These are phyloP conservation scores for Steinernema scapterisci DNA, from an alignment of 2,888 invertebrate genomes.

Conservation along the genomic window DNA sequence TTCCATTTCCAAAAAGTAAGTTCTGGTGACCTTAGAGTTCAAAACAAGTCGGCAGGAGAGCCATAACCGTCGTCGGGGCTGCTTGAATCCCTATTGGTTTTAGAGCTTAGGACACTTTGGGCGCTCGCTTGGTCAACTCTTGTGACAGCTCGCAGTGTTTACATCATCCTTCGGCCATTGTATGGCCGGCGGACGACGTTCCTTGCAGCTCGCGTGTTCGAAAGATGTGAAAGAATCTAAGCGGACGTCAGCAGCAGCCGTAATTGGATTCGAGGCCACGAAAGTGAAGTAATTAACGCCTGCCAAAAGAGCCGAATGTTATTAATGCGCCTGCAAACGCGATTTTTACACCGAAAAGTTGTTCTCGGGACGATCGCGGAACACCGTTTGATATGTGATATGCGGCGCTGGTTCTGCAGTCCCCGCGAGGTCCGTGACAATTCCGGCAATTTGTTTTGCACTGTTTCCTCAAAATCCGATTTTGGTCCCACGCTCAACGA, in stretches of 20 bases:
- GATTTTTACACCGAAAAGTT: too few species aligned
- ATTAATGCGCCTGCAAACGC: too few species aligned
- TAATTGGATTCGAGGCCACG: neutral
- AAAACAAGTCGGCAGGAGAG: too few species aligned
- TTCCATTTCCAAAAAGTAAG: neutral
- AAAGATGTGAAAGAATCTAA: neutral
- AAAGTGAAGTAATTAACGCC: neutral
- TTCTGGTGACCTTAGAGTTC: neutral
- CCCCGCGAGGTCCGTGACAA: too few species aligned
- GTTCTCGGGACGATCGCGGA: too few species aligned
- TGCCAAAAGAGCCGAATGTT: too few species aligned
- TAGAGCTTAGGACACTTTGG: slow-evolving; percentile 1
- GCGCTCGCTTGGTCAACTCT: neutral
- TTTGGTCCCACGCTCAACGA: neutral
- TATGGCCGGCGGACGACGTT: neutral
- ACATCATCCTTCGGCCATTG: neutral
- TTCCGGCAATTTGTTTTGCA: too few species aligned
- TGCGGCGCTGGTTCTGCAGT: too few species aligned
- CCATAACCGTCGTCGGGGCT: too few species aligned
- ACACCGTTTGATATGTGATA: too few species aligned
- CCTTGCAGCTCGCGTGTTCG: neutral
- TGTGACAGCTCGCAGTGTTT: slow-evolving; percentile 22
- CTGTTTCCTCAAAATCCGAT: too few species aligned
- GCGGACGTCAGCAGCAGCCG: neutral
- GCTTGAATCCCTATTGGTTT: neutral